Evolutionary conservation across 2,797 vertebrate species (phyloP).

Genomic region (Malacoraja senta): DNA sequence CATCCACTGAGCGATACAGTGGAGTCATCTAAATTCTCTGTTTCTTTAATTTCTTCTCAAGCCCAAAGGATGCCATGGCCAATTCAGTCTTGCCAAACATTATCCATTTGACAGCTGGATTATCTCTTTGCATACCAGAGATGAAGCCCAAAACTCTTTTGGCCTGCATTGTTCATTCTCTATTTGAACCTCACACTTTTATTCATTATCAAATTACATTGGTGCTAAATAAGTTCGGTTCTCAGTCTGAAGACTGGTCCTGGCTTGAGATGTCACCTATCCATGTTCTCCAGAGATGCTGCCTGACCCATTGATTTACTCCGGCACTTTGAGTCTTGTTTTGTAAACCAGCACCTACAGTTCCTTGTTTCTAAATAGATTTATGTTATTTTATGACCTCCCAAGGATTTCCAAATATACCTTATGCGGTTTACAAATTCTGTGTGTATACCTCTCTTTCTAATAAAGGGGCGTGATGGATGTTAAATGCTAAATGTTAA

Average conservation of each 20-base stretch:
- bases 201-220: not conserved
- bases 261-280: too few relatives aligned
- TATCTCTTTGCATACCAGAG: too few relatives aligned
- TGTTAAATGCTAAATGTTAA: not conserved
- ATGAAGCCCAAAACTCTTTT: not conserved
- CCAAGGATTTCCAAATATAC: not conserved
- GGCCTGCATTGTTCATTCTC: not conserved
- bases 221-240: not conserved
- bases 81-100: not conserved
- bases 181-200: not conserved
- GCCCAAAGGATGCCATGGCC: not conserved
- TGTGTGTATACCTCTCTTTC: not conserved
- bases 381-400: not conserved
- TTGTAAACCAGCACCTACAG: too few relatives aligned
- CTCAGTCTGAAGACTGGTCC: too few relatives aligned
- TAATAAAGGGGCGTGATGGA: not conserved
- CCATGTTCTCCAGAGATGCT: too few relatives aligned
- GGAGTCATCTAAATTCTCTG: not conserved
- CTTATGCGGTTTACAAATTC: not conserved
- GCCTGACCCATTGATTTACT: too few relatives aligned
- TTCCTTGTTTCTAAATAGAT: too few relatives aligned
- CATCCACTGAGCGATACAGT: not conserved
- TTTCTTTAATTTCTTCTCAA: not conserved
- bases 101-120: not conserved
- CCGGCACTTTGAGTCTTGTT: too few relatives aligned